Percentiles rank a stretch among this genome's conserved stretches.
Conservation (phyloP, 1,140 invertebrate species). For the Drosophila ambigua region DNA sequence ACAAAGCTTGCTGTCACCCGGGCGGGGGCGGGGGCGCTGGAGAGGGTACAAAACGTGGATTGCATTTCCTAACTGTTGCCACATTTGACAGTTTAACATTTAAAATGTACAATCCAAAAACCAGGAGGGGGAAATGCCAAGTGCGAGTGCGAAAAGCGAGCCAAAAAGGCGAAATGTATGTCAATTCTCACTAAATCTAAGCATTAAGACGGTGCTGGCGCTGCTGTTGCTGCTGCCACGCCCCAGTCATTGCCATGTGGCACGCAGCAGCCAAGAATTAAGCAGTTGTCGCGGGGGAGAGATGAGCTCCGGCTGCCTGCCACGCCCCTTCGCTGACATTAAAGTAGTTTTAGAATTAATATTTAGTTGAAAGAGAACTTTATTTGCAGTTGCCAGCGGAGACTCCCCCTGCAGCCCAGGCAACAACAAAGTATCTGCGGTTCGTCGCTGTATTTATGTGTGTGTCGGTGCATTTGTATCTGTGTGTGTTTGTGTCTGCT, state of each 20-base stretch:
- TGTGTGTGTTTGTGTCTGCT: slow-evolving; percentile 16
- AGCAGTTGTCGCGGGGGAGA: not conserved
- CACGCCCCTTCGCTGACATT: slow-evolving; percentile 49
- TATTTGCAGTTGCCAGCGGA: slow-evolving; percentile 65
- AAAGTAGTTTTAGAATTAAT: slow-evolving; percentile 65
- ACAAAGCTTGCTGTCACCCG: slow-evolving; percentile 40
- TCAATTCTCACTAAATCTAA: no score
- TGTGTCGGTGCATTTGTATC: slow-evolving; percentile 9
- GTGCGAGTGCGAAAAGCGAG: no score
- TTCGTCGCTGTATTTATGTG: slow-evolving; percentile 14
- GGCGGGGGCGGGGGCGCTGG: not conserved
- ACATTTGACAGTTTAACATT: not conserved
- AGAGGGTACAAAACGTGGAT: slow-evolving; percentile 31
- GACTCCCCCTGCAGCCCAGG: not conserved
- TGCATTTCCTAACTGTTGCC: slow-evolving; percentile 6
- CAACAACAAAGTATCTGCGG: slow-evolving; percentile 63
- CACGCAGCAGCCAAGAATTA: slow-evolving; percentile 27
- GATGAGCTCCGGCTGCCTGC: slow-evolving; percentile 1
- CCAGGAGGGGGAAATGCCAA: no score
- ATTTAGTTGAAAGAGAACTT: slow-evolving; percentile 75
- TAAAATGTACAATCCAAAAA: no score
- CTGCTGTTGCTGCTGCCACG: no score
- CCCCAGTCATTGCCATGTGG: no score
- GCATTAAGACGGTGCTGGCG: no score
- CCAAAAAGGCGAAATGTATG: no score